Percentiles rank a stretch among this genome's conserved stretches.
Evolutionary conservation across 2,113 vertebrate species (phyloP).

Genomic region (Semnornis frantzii): DNA sequence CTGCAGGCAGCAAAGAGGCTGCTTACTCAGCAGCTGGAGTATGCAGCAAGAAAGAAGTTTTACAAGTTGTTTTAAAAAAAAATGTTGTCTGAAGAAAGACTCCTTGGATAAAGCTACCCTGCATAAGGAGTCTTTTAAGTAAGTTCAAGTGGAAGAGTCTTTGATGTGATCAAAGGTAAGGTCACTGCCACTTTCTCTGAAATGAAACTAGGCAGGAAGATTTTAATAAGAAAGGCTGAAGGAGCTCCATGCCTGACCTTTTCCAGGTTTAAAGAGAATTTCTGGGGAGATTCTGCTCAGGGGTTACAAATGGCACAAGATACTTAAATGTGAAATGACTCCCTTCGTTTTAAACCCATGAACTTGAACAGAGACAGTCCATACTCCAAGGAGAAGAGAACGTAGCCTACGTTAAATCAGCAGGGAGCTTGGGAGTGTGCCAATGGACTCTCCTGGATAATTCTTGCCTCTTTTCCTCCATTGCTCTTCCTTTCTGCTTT

Average conservation of each 20-base stretch:
- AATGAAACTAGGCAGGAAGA: conserved; percentile 42
- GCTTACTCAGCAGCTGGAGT: conserved; percentile 64
- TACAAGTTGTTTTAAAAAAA: background rate
- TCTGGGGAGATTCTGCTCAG: background rate
- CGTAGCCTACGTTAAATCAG: background rate
- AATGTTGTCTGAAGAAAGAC: background rate
- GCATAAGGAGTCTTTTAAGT: conserved; percentile 49
- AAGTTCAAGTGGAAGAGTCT: background rate
- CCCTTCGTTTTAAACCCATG: background rate
- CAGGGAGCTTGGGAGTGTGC: background rate
- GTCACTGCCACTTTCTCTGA: conserved; percentile 18
- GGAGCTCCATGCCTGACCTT: background rate
- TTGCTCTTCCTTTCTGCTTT: background rate
- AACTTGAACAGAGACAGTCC: background rate
- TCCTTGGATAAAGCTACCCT: conserved; percentile 16
- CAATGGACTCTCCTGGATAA: background rate
- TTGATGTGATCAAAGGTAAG: conserved; percentile 56
- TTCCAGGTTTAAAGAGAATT: conserved; percentile 39
- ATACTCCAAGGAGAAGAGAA: background rate
- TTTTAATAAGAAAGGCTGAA: conserved; percentile 52
- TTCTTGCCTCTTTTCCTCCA: background rate
- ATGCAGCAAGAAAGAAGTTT: background rate
- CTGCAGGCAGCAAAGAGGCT: conserved; percentile 10
- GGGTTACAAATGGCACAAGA: conserved; percentile 4
- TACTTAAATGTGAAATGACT: conserved; percentile 8